Conservation (phyloP, 2,113 vertebrate species). For the Rynchops niger region DNA sequence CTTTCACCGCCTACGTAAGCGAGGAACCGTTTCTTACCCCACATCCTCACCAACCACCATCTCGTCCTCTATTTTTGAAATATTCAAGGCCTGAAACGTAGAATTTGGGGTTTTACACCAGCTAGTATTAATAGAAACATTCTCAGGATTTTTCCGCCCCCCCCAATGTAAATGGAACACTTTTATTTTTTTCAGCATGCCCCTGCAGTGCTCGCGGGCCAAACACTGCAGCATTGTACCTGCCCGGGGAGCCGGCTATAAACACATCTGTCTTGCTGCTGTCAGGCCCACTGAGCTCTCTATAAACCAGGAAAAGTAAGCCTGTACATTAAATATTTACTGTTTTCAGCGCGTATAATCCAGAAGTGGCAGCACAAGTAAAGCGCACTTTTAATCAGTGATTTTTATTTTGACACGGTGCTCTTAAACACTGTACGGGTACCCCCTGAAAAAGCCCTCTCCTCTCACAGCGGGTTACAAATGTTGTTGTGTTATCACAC, state of each 20-base stretch:
- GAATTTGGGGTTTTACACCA: conserved; percentile 39
- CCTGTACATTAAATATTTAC: conserved; percentile 49
- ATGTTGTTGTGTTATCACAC: background rate
- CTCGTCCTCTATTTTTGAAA: conserved; percentile 22
- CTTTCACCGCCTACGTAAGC: background rate
- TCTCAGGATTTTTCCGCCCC: conserved; percentile 32
- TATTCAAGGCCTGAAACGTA: background rate
- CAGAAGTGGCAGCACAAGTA: background rate
- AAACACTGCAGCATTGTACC: conserved; percentile 68
- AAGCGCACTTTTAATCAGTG: background rate
- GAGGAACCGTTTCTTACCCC: background rate
- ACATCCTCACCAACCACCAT: background rate
- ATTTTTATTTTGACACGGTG: background rate
- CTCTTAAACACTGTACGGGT: background rate
- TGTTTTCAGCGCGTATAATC: background rate
- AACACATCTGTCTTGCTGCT: conserved; percentile 61
- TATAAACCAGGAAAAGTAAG: conserved; percentile 60
- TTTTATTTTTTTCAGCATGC: conserved; percentile 47
- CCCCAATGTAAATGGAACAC: conserved; percentile 52
- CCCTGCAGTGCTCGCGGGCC: background rate
- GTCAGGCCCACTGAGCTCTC: conserved; percentile 36
- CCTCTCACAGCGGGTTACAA: background rate
- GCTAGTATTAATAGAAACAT: conserved; percentile 66
- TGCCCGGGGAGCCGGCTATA: background rate
- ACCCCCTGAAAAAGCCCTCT: background rate